Conservation (phyloP, 2,888 invertebrate genomes). For the Lysandra bellargus region DNA sequence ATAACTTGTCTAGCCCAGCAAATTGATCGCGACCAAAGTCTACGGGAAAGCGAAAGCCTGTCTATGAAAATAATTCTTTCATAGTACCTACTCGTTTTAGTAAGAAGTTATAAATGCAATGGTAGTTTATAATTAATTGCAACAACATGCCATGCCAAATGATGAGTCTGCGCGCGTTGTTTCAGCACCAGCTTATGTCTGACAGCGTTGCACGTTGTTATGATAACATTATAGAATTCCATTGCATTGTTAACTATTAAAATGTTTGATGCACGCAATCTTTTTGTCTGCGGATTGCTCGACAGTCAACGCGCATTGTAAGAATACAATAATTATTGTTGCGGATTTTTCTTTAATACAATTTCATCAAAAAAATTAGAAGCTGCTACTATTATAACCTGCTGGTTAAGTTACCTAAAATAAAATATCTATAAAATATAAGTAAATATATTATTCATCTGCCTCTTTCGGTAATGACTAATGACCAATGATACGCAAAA, state of each 20-base stretch:
- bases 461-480: not conserved
- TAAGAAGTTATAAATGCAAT: no score
- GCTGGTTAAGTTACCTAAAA: not conserved
- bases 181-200: not conserved
- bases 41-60: no score
- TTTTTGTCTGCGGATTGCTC: not conserved
- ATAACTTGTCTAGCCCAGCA: not conserved
- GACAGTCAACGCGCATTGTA: not conserved
- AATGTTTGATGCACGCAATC: not conserved
- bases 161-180: not conserved
- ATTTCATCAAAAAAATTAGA: not conserved
- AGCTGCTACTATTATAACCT: no score
- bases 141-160: not conserved
- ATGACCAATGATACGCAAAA: not conserved
- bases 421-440: not conserved
- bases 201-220: not conserved
- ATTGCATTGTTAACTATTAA: not conserved
- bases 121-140: not conserved
- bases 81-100: no score
- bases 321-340: not conserved
- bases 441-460: not conserved
- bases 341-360: not conserved
- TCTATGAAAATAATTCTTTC: no score
- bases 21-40: no score
- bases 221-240: constrained; percentile 14